These are phyloP conservation scores for Ochropleura plecta DNA, from an alignment of 2,888 invertebrate genomes.

Conservation along the genomic window DNA sequence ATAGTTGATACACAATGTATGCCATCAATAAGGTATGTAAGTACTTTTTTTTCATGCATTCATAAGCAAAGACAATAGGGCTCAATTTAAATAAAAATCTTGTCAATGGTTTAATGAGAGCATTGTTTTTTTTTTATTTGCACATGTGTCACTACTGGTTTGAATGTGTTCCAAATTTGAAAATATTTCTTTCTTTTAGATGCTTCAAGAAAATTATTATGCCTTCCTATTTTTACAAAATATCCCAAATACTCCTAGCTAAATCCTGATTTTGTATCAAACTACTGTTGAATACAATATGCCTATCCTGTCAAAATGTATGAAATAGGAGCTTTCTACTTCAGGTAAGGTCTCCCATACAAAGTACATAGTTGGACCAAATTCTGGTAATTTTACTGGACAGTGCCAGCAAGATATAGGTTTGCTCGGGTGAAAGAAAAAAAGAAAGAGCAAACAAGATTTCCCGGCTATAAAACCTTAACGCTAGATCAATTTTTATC, in stretches of 20 bases:
- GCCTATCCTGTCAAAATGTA: too few relatives aligned
- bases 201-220: not conserved
- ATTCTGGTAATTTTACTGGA: not conserved
- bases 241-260: too few relatives aligned
- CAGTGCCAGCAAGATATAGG: too few relatives aligned
- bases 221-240: not conserved
- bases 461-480: too few relatives aligned
- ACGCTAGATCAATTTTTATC: too few relatives aligned
- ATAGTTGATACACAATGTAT: slow-evolving; percentile 30
- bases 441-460: too few relatives aligned
- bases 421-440: too few relatives aligned
- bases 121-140: slow-evolving; percentile 38
- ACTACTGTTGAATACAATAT: not conserved
- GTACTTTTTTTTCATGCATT: slow-evolving; percentile 20
- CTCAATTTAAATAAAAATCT: slow-evolving; percentile 20
- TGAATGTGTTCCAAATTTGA: slow-evolving; percentile 19
- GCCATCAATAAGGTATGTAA: slow-evolving; percentile 25
- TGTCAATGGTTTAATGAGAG: slow-evolving; percentile 21
- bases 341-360: not conserved
- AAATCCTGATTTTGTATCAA: too few relatives aligned
- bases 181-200: not conserved
- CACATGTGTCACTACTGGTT: slow-evolving; percentile 16
- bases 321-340: too few relatives aligned
- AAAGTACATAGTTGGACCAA: not conserved
- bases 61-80: slow-evolving; percentile 46